Evolutionary conservation across 2,113 vertebrate genomes (phyloP), one percentile per base, ranked within the genome.

Genomic region (Sisor rabdophorus): DNA sequence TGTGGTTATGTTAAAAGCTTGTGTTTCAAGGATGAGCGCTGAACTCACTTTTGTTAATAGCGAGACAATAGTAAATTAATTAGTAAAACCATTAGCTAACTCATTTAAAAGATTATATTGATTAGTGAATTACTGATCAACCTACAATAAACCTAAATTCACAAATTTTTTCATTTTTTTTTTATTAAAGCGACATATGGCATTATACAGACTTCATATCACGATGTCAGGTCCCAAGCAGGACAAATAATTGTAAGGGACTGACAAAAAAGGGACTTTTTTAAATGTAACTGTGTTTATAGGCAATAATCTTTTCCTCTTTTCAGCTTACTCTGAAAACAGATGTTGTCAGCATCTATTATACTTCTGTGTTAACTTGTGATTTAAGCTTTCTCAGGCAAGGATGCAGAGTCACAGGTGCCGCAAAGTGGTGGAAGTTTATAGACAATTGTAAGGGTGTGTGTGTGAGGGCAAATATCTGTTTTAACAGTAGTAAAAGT

Each of bases 341-440:
- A 79, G 72, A 75, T 79, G 67, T 79, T 75, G 73, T 65, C 61
- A 55, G 40, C n/a, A 52, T 75, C 22, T n/a, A 56, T 74, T 70
- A 61, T 78, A 44, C 28, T 52, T n/a, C 32, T 59, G 17, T 22
- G 64, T 19, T 32, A 59, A 60, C 7, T 22, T 59, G 65, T 60
- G 54, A 70, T 22, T 32, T 59, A 47, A 56, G 20, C 28, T 56
- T 16, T 54, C 17, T 50, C 12, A 11, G 26, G 28, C 22, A 32
- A n/a, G 2, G 16, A 26, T 6, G 59, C 54, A 48, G 17, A 47
- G 24, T 36, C 6, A 6, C n/a, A 6, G 32, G 32, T 6, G 6
- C 32, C 32, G 32, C 32, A 3, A 36, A 36, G 32, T 36, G 32
- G 32, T 2, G 32, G 32, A 36, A 36, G 6, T 3, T n/a, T n/a